Percentiles rank a stretch among this genome's conserved stretches.
These are phyloP conservation scores for Enteromius unitaeniatus DNA, from an alignment of 2,797 vertebrate species.

Conservation along the genomic window DNA sequence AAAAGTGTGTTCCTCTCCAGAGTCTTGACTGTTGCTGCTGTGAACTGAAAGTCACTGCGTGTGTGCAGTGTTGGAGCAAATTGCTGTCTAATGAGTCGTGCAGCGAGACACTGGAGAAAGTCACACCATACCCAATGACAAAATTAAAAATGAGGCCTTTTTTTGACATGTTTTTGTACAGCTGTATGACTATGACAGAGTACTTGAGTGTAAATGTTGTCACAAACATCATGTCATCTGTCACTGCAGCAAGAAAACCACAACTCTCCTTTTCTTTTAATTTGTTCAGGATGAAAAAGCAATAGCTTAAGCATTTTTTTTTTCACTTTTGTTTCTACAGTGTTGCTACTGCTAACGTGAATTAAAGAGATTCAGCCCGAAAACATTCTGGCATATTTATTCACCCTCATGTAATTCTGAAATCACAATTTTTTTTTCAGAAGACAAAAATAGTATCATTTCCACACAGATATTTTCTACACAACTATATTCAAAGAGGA, in stretches of 20 bases:
- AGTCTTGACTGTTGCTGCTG: background rate
- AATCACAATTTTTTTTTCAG: background rate
- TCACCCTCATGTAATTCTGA: background rate
- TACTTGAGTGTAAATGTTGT: background rate
- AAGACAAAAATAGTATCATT: background rate
- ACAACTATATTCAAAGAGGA: background rate
- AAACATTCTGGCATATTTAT: background rate
- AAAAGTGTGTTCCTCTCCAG: background rate
- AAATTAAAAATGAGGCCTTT: conserved; percentile 5
- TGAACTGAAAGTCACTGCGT: background rate
- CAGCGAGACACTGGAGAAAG: background rate
- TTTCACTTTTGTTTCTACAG: background rate
- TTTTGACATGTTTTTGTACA: conserved; percentile 22
- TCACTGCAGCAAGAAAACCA: background rate
- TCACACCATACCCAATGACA: conserved; percentile 8
- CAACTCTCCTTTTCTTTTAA: conserved; percentile 1
- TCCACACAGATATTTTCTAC: background rate
- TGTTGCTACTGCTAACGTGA: background rate
- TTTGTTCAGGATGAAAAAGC: conserved; percentile 20
- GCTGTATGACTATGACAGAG: conserved; percentile 4
- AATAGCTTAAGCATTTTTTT: background rate
- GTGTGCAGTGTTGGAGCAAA: conserved; percentile 6
- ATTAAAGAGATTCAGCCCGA: background rate
- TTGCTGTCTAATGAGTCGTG: conserved; percentile 9
- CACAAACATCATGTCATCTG: conserved; percentile 12